Evolutionary conservation across 2,113 vertebrate genomes (phyloP).

Genomic region (Microtus montanus): DNA sequence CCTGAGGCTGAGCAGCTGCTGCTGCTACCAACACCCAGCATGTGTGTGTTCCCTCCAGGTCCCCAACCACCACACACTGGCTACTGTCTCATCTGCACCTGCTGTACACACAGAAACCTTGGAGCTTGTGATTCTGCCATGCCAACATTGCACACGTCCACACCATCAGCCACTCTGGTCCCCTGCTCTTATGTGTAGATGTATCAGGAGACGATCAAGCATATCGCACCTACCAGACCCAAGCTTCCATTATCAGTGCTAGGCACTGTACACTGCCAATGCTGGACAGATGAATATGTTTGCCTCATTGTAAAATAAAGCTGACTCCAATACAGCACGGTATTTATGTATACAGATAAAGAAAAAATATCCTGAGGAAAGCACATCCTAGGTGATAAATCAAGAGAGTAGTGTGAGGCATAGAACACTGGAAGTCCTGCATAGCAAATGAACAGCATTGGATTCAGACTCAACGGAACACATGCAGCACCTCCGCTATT

Average conservation of each 20-base stretch:
- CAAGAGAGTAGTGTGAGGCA: constrained; percentile 64
- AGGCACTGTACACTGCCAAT: not conserved
- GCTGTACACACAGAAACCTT: not conserved
- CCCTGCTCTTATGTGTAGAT: not conserved
- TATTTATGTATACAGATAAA: constrained; percentile 42
- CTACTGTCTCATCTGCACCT: not conserved
- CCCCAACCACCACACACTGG: not conserved
- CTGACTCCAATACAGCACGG: not conserved
- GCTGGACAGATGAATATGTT: not conserved
- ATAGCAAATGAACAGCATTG: constrained; percentile 67
- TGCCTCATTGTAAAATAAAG: constrained; percentile 53
- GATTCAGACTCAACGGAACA: constrained; percentile 72
- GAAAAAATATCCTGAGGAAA: constrained; percentile 74
- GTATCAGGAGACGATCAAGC: not conserved
- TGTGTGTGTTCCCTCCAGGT: not conserved
- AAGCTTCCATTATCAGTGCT: not conserved
- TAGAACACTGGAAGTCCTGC: constrained; percentile 66
- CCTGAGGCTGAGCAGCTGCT: not conserved
- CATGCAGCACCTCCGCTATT: constrained; percentile 72
- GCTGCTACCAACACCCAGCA: not conserved
- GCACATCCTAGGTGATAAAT: constrained; percentile 70
- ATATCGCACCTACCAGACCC: not conserved
- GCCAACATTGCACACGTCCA: not conserved
- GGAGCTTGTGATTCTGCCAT: not conserved
- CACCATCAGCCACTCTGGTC: not conserved